Base-by-base conservation (phyloP, 1,140 invertebrate species). In the Ericerus pela region DNA sequence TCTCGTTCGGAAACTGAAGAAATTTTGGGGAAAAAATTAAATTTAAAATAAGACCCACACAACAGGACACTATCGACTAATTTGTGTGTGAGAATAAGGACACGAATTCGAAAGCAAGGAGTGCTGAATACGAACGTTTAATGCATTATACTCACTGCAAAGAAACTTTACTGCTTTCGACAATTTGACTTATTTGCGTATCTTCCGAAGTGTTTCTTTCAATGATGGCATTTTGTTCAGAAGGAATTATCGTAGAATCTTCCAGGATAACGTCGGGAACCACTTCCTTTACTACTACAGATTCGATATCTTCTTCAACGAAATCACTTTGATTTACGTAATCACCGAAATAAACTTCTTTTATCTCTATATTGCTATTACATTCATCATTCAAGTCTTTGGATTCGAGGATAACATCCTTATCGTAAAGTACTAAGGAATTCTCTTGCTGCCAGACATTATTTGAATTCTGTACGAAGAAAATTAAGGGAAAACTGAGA, bases 281-380 rank as follows among this genome's bases (percentile, higher is more conserved):
- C 4, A 24, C 41, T 47, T 47, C 16, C 10, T 47, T 47, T 24
- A 47, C 26, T 10, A 47, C 8, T 16, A 47, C 41, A 5, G 41
- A 24, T 10, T n/a, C n/a, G n/a, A 24, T 47, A 10, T 47, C 41
- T 10, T 47, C 41, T 22, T 47, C 41, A 5, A 47, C 26, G 41
- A 24, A 24, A 47, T 47, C 41, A 24, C 41, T 24, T 5, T 47
- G 41, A 47, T 47, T 47, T 14, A 47, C 22, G 14, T 47, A 47
- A 10, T 47, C 41, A 24, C 41, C 41, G 26, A 47, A 47, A 47
- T 47, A 47, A 8, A 47, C 41, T 22, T 47, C 41, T 47, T 47
- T 47, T 8, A 47, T 47, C 26, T 47, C 41, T 10, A 47, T 47
- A 24, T 47, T 14, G 20, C 16, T 24, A 14, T 14, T 16, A 38